phyloP scores from a whole-genome alignment of 1,140 invertebrate species.

The Drosophila repleta region DNA sequence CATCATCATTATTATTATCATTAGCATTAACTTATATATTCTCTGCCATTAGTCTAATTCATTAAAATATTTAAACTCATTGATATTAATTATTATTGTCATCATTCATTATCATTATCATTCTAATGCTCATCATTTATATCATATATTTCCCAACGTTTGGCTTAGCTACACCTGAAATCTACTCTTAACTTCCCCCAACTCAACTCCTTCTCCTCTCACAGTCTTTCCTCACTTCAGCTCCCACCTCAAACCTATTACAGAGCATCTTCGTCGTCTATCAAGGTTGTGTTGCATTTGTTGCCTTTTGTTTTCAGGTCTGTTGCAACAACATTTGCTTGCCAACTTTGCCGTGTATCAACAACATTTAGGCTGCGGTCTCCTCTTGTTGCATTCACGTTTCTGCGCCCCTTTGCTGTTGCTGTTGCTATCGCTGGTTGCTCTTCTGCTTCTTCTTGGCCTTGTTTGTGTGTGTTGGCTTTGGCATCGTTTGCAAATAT shows the following conservation, averaged over 20 bases:
- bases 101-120: no score
- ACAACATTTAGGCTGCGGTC: constrained; percentile 71
- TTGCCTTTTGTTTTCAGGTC: constrained; percentile 56
- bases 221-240: not conserved
- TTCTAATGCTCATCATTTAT: no score
- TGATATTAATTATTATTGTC: no score
- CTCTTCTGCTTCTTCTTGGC: constrained; percentile 21
- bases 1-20: no score
- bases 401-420: constrained; percentile 27
- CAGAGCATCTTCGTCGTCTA: constrained; percentile 51
- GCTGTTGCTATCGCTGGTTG: constrained; percentile 12
- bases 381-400: constrained; percentile 34
- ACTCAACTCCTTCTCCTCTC: no score
- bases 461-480: constrained; percentile 51
- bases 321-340: constrained; percentile 80
- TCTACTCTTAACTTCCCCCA: no score
- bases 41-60: no score
- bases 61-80: no score
- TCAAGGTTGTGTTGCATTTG: constrained; percentile 23
- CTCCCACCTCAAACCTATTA: not conserved
- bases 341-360: constrained; percentile 75
- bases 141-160: no score
- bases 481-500: constrained; percentile 61
- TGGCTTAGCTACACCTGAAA: no score
- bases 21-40: no score